Base-by-base conservation (phyloP, 2,888 invertebrate species). In the Proisotoma minuta region DNA sequence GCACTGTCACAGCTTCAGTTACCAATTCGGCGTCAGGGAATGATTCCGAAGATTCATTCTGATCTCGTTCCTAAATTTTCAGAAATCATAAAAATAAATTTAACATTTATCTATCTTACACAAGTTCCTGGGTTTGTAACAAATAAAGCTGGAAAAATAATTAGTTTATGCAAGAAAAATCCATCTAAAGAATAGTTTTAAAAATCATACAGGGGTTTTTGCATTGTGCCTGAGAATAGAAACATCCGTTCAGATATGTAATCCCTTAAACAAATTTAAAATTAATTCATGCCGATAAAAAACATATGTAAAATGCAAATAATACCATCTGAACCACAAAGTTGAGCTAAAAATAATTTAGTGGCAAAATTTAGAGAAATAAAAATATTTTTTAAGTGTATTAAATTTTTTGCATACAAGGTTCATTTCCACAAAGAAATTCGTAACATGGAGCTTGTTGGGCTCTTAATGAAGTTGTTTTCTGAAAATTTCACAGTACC, bases 361-460 rank as follows among this genome's bases (percentile, higher is more conserved):
- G n/a, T n/a, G n/a, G n/a, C n/a, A n/a, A n/a, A n/a, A n/a, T n/a
- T n/a, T n/a, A n/a, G n/a, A n/a, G n/a, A n/a, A n/a, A n/a, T n/a
- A n/a, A n/a, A n/a, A n/a, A n/a, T n/a, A n/a, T n/a, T n/a, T n/a
- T n/a, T n/a, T n/a, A n/a, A n/a, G n/a, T n/a, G n/a, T n/a, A n/a
- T n/a, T n/a, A n/a, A n/a, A n/a, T n/a, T n/a, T n/a, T n/a, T n/a
- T n/a, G n/a, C n/a, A n/a, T n/a, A n/a, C n/a, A n/a, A n/a, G 34
- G 39, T 2, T 54, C 39, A 5, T 4, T 8, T 18, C 39, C 53
- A 23, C 53, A 54, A 29, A 54, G 20, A 39, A 54, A 54, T 54
- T 54, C 53, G 39, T 54, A 54, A 23, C 53, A 54, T 4, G 53
- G 53, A 8, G 34, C 18, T 34, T 54, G n/a, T n/a, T 39, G 34